Percentiles rank a stretch among this genome's conserved stretches.
phyloP scores from a whole-genome alignment of 92 coral and sea anemone genomes.

The Epizoanthus illoricatus region DNA sequence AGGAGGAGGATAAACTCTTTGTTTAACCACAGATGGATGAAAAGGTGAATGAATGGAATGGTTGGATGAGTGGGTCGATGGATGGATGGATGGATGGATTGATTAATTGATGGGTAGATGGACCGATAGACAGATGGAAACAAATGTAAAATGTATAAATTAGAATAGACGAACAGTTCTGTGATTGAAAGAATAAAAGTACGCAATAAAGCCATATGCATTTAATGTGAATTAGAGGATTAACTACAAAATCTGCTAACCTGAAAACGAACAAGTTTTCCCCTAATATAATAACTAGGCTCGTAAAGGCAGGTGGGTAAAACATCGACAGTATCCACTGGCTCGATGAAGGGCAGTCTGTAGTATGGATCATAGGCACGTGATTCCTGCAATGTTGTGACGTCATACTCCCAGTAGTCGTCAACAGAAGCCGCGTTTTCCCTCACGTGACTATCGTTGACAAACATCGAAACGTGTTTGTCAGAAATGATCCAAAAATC shows the following conservation, averaged over 20 bases:
- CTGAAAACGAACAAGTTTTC: constrained; percentile 75
- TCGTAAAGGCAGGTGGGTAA: constrained; percentile 73
- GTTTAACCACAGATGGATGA: neutral
- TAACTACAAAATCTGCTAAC: constrained; percentile 37
- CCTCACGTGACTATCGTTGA: constrained; percentile 61
- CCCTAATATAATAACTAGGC: constrained; percentile 79
- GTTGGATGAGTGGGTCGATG: neutral
- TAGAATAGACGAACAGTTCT: no score
- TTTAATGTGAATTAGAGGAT: neutral
- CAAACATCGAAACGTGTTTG: constrained; percentile 43
- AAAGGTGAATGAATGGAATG: neutral
- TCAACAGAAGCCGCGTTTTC: constrained; percentile 48
- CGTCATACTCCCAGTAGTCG: constrained; percentile 46
- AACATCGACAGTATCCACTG: constrained; percentile 35
- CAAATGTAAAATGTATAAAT: neutral
- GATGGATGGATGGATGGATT: neutral
- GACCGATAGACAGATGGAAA: neutral
- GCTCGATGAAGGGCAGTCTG: constrained; percentile 49
- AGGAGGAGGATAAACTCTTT: neutral
- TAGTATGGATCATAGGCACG: constrained; percentile 31
- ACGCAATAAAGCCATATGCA: neutral
- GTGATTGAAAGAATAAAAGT: no score
- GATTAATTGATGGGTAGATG: neutral
- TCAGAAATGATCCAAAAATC: constrained; percentile 63
- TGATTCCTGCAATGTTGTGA: constrained; percentile 30